These are phyloP conservation scores for Urosaurus nigricauda DNA, from an alignment of 2,797 vertebrate genomes.

Conservation along the genomic window DNA sequence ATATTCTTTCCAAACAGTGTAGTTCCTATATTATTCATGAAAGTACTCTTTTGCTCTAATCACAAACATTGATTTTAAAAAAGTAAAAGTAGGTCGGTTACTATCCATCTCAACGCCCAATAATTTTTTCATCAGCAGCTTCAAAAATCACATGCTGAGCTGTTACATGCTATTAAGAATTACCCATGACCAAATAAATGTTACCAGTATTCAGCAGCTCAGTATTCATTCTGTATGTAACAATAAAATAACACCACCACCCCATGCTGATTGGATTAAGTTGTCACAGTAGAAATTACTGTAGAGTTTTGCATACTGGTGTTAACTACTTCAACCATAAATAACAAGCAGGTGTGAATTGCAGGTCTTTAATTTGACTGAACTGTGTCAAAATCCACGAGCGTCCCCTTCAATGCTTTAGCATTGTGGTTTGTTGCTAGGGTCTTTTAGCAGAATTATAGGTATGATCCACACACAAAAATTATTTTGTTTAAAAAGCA, in stretches of 20 bases:
- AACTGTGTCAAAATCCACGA: constrained; percentile 1
- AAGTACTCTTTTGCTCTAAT: constrained; percentile 17
- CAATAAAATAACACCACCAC: constrained; percentile 14
- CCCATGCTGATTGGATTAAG: constrained; percentile 20
- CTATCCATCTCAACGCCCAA: neutral
- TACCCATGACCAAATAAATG: constrained; percentile 23
- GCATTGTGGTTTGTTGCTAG: neutral
- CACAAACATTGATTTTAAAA: constrained; percentile 27
- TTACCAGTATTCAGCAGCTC: neutral
- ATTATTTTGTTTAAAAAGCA: neutral
- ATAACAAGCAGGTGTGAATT: neutral
- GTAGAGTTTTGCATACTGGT: constrained; percentile 1
- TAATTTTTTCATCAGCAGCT: constrained; percentile 25
- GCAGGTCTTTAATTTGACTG: neutral
- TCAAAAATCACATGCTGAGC: constrained; percentile 25
- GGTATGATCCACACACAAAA: neutral
- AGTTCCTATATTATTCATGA: neutral
- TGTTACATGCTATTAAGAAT: constrained; percentile 29
- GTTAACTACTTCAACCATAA: neutral
- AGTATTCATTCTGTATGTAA: constrained; percentile 1
- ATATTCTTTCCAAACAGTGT: neutral
- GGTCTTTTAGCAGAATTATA: neutral
- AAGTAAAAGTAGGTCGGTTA: constrained; percentile 21
- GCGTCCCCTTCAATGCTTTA: neutral
- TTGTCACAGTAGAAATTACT: neutral